Base-by-base conservation (phyloP, 53 echinoderm and acorn worm species). In the Stichopus horrens region DNA sequence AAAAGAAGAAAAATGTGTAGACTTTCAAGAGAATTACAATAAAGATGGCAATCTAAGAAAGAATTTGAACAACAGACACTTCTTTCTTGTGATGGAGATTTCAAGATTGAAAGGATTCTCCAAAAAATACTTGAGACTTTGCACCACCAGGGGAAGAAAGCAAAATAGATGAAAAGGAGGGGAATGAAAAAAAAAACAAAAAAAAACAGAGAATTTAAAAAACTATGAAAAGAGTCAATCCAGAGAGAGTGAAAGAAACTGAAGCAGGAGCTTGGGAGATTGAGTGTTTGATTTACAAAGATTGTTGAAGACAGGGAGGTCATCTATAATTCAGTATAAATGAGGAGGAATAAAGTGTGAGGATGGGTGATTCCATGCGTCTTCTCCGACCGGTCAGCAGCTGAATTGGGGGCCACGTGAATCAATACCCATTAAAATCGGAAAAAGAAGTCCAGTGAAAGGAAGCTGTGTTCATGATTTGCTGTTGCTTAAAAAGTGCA, bases 61-160 rank as follows among this genome's bases (percentile, higher is more conserved):
- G 53, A 53, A 54, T 78, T 53, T 78, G 5, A 78, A 78, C 52
- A 78, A 78, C 23, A 53, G 54, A 8, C 52, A 37, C 78, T n/a
- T 54, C 78, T 78, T 78, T 14, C 52, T 78, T 78, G 78, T 23
- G 56, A 54, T 54, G 19, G 78, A 54, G 78, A 9, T 54, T 16
- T 53, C 53, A 23, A 18, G 55, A 54, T 78, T 78, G 78, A 78
- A 18, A 78, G 78, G 78, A 78, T 78, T 78, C 78, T 78, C 13
- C 22, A 75, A 75, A 78, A 63, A 63, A 63, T 78, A 54, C 78
- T 53, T 78, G 63, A 63, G 63, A 13, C 63, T 63, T 63, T 63
- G 10, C 16, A 63, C 37, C 37, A 37, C 37, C 37, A 37, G 37
- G 37, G 37, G 37, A 37, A 37, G 37, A 37, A 37, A 37, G 37